A percentile compares a stretch with the other conserved stretches of the same genome.
phyloP scores from a whole-genome alignment of 2,113 vertebrate genomes.

The Grantiella picta region DNA sequence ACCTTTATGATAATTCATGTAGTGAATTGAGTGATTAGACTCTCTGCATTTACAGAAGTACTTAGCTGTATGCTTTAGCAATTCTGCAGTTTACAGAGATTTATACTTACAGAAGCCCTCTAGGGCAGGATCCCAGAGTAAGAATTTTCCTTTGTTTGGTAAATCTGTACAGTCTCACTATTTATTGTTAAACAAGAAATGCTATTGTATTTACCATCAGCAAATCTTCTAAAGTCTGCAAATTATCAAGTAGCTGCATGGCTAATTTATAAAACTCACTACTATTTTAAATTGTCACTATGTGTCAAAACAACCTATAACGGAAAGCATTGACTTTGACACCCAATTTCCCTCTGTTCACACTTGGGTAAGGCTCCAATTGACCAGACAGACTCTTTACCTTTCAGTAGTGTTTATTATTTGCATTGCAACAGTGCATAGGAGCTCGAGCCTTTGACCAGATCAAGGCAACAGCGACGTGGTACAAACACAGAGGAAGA shows the following conservation, averaged over 20 bases:
- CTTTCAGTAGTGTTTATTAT: slow-evolving; percentile 53
- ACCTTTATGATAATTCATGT: background rate
- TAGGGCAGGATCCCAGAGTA: background rate
- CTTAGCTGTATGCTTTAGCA: background rate
- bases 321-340: background rate
- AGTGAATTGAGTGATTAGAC: background rate
- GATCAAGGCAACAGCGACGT: background rate
- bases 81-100: background rate
- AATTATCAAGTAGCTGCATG: background rate
- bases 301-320: background rate
- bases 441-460: background rate
- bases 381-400: background rate
- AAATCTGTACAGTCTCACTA: background rate
- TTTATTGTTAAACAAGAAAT: slow-evolving; percentile 6
- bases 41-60: background rate
- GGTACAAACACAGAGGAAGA: background rate
- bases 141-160: slow-evolving; percentile 9
- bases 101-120: background rate
- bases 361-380: background rate
- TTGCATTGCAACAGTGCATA: slow-evolving; percentile 8
- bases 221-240: background rate
- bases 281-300: background rate
- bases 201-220: background rate
- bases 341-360: background rate
- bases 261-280: background rate